Evolutionary conservation across 2,888 invertebrate species (phyloP), one percentile per base, ranked within the genome.

Genomic region (Drosophila sordidula): DNA sequence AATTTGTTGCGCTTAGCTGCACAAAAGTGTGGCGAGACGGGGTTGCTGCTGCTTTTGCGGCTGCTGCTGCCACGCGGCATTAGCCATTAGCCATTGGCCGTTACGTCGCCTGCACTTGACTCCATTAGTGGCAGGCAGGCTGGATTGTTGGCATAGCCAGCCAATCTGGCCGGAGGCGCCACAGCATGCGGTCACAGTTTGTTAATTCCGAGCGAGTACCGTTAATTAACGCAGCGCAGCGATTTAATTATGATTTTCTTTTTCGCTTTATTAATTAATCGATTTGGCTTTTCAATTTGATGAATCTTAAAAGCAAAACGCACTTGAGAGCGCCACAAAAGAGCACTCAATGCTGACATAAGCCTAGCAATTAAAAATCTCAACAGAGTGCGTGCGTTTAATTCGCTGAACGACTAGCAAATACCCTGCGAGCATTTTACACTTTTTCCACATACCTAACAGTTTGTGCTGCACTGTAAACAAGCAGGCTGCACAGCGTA

Each of bases 1-100:
- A 89, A 89, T 75, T 85, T 82, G 85, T 85, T 85, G 89, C 89
- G 90, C 85, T 75, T 67, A 62, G 78, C 58, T 88, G 87, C 66
- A 71, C 88, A 87, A 62, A 29, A 29, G 26, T 16, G 25, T 14
- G 6, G 50, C 18, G 8, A 25, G 5, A 36, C 8, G 16, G 47
- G 47, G 5, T 9, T 9, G n/a, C 25, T 41, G 47, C 42, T 22
- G 47, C 26, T 12, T 22, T 34, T 56, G 73, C 55, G 39, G 41
- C n/a, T 55, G 56, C 62, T 45, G 42, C 16, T 58, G 56, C 62
- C 46, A 55, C 55, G 67, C 64, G 64, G 63, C 70, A 69, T 80
- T 73, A 62, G 58, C 74, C 66, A 69, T 66, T 75, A 59, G 61
- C 62, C 52, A 59, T 68, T 75, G 66, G 65, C 76, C 70, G 77